These are phyloP conservation scores for Bombus waltoni DNA, from an alignment of 1,140 invertebrate species.

Conservation along the genomic window DNA sequence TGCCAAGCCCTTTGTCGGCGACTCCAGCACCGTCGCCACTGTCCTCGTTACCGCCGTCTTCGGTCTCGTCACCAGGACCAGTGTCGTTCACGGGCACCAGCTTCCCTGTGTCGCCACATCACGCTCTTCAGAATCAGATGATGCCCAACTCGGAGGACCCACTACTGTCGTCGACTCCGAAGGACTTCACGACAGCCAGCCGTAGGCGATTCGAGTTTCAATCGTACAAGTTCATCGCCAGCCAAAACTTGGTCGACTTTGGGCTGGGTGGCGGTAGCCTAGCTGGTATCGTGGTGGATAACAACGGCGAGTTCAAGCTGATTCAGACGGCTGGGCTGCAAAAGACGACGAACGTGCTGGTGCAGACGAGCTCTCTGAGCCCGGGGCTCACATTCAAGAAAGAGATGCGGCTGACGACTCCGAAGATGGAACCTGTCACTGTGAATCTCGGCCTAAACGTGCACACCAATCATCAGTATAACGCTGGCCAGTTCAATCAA, in stretches of 20 bases:
- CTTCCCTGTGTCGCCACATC: constrained; percentile 83
- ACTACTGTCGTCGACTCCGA: constrained; percentile 90
- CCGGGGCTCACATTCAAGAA: constrained; percentile 79
- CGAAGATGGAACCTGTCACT: constrained; percentile 75
- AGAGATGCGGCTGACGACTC: constrained; percentile 75
- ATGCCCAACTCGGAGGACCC: constrained; percentile 94
- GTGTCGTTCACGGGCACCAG: constrained; percentile 80
- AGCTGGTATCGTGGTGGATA: constrained; percentile 85
- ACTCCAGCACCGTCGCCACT: constrained; percentile 85
- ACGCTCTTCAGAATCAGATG: constrained; percentile 87
- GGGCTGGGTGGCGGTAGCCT: constrained; percentile 83
- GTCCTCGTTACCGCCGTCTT: constrained; percentile 83
- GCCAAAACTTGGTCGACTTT: constrained; percentile 85
- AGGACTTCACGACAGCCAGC: constrained; percentile 87
- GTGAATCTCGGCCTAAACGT: constrained; percentile 67
- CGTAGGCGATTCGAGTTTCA: constrained; percentile 86
- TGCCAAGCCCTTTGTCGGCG: constrained; percentile 85
- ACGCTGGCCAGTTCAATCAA: constrained; percentile 63
- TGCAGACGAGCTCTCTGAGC: constrained; percentile 78
- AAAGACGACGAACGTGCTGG: constrained; percentile 83
- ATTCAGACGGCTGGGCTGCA: constrained; percentile 84
- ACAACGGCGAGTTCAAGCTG: constrained; percentile 86
- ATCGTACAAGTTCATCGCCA: constrained; percentile 85
- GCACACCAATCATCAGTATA: constrained; percentile 68
- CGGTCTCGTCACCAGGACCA: constrained; percentile 83